A percentile compares a stretch with the other conserved stretches of the same genome.
Evolutionary conservation across 2,888 invertebrate genomes (phyloP).

Genomic region (Agriopis marginaria): DNA sequence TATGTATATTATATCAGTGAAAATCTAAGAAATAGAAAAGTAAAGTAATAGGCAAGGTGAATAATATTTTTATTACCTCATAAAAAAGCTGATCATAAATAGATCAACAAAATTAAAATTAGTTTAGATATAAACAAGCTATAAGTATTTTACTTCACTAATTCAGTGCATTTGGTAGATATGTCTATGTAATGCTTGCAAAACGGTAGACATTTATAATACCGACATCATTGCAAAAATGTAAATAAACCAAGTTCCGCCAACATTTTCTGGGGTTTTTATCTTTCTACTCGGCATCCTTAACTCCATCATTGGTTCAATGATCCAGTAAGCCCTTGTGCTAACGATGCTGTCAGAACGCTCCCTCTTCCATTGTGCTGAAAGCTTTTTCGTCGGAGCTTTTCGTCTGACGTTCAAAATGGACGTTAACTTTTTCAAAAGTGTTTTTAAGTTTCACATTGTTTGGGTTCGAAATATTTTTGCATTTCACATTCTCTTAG

Average conservation of each 20-base stretch:
- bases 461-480: conserved; percentile 23
- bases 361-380: conserved; percentile 27
- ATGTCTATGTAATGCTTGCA: no score
- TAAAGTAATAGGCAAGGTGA: neutral
- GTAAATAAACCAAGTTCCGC: neutral
- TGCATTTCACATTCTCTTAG: conserved; percentile 12
- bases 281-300: conserved; percentile 13
- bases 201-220: no score
- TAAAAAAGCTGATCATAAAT: no score
- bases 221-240: no score
- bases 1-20: neutral
- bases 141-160: no score
- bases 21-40: neutral
- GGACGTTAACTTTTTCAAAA: conserved; percentile 30
- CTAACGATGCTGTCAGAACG: conserved; percentile 29
- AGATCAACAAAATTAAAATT: no score
- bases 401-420: conserved; percentile 33
- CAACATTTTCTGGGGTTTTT: conserved; percentile 13
- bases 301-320: conserved; percentile 20
- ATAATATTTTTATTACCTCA: no score
- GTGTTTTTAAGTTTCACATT: conserved; percentile 23
- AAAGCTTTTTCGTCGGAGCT: conserved; percentile 33
- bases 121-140: no score
- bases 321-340: conserved; percentile 31
- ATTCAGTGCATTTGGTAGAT: no score